phyloP scores from a whole-genome alignment of 2,888 invertebrate genomes.

The Spialia ferax region DNA sequence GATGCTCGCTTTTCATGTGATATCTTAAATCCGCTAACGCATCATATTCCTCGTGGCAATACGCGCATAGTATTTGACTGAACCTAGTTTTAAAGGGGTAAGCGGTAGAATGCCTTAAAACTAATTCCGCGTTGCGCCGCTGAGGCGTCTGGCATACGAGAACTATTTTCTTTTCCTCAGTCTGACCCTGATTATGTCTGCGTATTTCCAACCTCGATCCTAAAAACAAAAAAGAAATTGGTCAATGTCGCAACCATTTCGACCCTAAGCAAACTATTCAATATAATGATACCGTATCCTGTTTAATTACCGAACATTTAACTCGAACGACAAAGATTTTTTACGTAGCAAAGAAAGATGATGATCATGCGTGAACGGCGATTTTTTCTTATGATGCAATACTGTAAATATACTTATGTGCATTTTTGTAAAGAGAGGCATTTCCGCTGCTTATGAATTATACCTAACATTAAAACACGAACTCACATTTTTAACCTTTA shows the following conservation, averaged over 20 bases:
- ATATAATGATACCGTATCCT: too few relatives aligned
- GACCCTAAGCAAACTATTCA: slow-evolving; percentile 36
- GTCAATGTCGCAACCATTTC: slow-evolving; percentile 69
- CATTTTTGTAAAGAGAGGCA: too few relatives aligned
- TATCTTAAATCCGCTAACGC: slow-evolving; percentile 63
- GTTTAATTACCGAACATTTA: too few relatives aligned
- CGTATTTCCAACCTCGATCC: slow-evolving; percentile 78
- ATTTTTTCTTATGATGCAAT: too few relatives aligned
- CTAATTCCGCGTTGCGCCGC: slow-evolving; percentile 77
- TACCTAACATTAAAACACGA: not conserved
- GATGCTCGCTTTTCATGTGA: slow-evolving; percentile 71
- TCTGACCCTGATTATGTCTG: slow-evolving; percentile 70
- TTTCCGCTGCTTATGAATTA: too few relatives aligned
- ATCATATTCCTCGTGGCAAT: slow-evolving; percentile 73
- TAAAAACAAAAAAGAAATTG: slow-evolving; percentile 82
- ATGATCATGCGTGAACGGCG: too few relatives aligned
- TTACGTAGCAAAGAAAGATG: too few relatives aligned
- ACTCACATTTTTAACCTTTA: not conserved
- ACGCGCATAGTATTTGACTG: slow-evolving; percentile 76
- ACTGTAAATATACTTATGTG: too few relatives aligned
- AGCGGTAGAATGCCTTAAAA: slow-evolving; percentile 74
- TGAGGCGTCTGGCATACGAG: slow-evolving; percentile 79
- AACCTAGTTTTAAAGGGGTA: slow-evolving; percentile 79
- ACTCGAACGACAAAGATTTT: too few relatives aligned
- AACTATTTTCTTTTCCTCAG: slow-evolving; percentile 77